A percentile compares a stretch with the other conserved stretches of the same genome.
These are phyloP conservation scores for Clarias platycephalus DNA, from an alignment of 2,797 vertebrate species.

Conservation along the genomic window DNA sequence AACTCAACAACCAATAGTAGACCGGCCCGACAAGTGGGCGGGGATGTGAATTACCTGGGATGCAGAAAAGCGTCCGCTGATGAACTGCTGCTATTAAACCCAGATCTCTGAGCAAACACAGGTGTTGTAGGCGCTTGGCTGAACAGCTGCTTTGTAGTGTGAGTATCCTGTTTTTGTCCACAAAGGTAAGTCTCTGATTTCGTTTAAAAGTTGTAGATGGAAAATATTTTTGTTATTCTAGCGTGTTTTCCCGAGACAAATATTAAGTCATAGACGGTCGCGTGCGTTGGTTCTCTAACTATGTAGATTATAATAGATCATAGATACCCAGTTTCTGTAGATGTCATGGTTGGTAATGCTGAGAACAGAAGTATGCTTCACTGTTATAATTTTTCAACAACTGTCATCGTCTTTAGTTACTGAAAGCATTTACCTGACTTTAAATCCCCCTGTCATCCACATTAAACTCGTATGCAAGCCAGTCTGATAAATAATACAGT, in stretches of 20 bases:
- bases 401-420: background rate
- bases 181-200: conserved; percentile 24
- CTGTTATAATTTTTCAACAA: background rate
- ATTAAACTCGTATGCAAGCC: conserved; percentile 11
- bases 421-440: background rate
- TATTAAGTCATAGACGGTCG: background rate
- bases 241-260: no score
- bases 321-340: background rate
- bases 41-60: conserved; percentile 47
- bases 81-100: conserved; percentile 51
- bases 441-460: background rate
- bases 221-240: background rate
- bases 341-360: background rate
- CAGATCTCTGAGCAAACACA: conserved; percentile 50
- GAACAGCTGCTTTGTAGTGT: conserved; percentile 25
- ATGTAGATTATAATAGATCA: background rate
- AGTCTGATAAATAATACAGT: conserved; percentile 43
- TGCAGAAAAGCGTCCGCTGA: conserved; percentile 10
- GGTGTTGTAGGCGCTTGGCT: conserved; percentile 28
- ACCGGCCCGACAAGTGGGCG: conserved; percentile 29
- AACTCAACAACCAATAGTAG: conserved; percentile 38
- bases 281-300: background rate
- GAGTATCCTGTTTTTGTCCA: background rate
- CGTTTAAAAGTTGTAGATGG: background rate
- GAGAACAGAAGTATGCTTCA: background rate